A percentile compares a stretch with the other conserved stretches of the same genome.
Conservation (phyloP, 2,888 invertebrate genomes). For the Sericinus montela region DNA sequence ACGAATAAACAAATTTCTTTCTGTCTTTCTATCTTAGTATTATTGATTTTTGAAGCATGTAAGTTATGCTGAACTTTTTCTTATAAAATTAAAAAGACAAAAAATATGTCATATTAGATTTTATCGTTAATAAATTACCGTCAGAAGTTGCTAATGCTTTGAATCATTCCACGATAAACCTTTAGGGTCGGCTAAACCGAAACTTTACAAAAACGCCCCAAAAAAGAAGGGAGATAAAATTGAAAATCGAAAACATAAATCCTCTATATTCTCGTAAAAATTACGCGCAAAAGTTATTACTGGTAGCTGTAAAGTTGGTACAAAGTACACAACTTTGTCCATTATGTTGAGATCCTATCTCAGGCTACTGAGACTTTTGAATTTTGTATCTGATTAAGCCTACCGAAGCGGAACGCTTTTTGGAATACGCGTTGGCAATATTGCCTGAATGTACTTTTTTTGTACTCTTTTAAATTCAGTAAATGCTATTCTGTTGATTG, state of each 20-base stretch:
- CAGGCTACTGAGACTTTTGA: conserved; percentile 27
- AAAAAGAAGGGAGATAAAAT: not conserved
- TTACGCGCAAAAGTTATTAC: conserved; percentile 33
- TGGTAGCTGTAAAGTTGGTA: conserved; percentile 28
- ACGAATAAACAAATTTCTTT: too few species aligned
- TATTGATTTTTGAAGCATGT: too few species aligned
- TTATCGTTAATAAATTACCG: too few species aligned
- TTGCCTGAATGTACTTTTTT: not conserved
- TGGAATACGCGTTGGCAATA: conserved; percentile 14
- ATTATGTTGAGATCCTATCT: conserved; percentile 40
- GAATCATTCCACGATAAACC: too few species aligned
- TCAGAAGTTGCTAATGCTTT: too few species aligned
- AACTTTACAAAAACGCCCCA: not conserved
- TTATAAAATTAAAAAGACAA: too few species aligned
- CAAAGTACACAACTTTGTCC: conserved; percentile 37
- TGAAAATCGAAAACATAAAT: conserved; percentile 21
- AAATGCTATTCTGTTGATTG: too few species aligned
- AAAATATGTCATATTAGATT: too few species aligned
- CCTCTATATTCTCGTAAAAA: conserved; percentile 26
- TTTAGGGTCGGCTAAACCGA: not conserved
- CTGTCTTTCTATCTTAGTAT: too few species aligned
- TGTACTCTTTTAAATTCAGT: too few species aligned
- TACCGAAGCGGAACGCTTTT: conserved; percentile 13
- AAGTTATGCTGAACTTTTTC: too few species aligned
- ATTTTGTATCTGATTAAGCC: conserved; percentile 40